A percentile compares a stretch with the other conserved stretches of the same genome.
phyloP scores from a whole-genome alignment of 2,113 vertebrate genomes.

The Atrichornis clamosus region DNA sequence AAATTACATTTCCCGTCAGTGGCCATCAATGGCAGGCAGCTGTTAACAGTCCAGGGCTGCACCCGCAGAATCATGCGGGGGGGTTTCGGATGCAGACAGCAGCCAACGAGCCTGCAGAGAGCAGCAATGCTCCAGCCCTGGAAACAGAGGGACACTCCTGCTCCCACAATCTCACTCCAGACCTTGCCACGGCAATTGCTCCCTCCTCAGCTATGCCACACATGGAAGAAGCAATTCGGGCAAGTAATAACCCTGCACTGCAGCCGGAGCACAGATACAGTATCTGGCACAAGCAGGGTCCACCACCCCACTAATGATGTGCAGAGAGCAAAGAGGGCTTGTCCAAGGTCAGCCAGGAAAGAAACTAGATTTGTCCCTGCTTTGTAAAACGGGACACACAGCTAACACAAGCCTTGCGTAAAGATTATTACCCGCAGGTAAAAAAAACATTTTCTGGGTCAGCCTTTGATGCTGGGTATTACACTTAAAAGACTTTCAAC shows the following conservation, averaged over 20 bases:
- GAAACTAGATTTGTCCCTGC: neutral
- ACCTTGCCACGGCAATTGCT: neutral
- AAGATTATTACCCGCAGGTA: neutral
- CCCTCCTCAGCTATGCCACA: neutral
- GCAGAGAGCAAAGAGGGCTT: neutral
- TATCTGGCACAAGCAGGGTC: neutral
- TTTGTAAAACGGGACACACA: neutral
- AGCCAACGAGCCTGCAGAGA: neutral
- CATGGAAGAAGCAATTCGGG: neutral
- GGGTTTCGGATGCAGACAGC: neutral
- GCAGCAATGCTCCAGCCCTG: slow-evolving; percentile 20
- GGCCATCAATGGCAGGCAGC: neutral
- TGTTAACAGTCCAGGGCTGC: neutral
- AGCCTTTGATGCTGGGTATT: neutral
- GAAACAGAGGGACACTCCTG: neutral
- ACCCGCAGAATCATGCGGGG: accelerated
- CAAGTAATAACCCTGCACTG: neutral
- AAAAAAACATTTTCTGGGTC: neutral
- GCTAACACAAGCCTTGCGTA: neutral
- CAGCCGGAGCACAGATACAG: neutral
- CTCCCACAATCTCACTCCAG: neutral
- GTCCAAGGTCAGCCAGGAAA: neutral
- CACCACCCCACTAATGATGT: neutral
- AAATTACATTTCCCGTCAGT: slow-evolving; percentile 30
- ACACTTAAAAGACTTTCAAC: neutral